These are phyloP conservation scores for Orthonychiurus folsomi DNA, from an alignment of 2,888 invertebrate species.

Conservation along the genomic window DNA sequence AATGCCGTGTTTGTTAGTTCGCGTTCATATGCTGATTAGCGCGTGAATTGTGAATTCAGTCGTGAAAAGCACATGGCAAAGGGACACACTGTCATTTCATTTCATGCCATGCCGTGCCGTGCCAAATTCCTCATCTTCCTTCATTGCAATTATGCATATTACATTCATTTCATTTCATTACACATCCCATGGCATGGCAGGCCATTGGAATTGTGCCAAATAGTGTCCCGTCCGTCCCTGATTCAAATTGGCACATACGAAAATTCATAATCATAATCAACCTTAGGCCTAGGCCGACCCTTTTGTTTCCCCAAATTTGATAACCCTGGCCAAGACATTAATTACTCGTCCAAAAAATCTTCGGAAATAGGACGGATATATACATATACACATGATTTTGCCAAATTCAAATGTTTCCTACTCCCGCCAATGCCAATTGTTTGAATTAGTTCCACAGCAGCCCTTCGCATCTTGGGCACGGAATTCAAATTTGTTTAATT, in stretches of 20 bases:
- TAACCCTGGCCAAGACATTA: background rate
- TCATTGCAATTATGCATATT: background rate
- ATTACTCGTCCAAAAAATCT: too few relatives aligned
- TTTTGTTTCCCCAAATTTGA: background rate
- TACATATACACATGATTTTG: too few relatives aligned
- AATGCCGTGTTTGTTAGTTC: too few relatives aligned
- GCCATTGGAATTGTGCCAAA: background rate
- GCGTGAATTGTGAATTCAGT: background rate
- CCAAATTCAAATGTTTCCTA: too few relatives aligned
- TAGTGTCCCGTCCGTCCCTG: background rate
- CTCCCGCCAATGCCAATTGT: too few relatives aligned
- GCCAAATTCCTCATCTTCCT: background rate
- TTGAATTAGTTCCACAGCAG: too few relatives aligned
- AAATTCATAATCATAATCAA: background rate
- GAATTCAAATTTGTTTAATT: too few relatives aligned
- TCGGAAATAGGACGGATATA: too few relatives aligned
- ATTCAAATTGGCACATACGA: background rate
- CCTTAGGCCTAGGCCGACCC: too few relatives aligned
- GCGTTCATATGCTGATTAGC: too few relatives aligned
- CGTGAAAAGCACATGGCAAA: background rate
- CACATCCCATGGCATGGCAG: background rate
- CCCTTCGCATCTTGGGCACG: too few relatives aligned
- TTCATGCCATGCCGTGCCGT: background rate
- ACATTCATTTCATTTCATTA: background rate
- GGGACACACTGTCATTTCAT: background rate